Evolutionary conservation across 2,113 vertebrate genomes (phyloP).

Genomic region (Edolisoma coerulescens): DNA sequence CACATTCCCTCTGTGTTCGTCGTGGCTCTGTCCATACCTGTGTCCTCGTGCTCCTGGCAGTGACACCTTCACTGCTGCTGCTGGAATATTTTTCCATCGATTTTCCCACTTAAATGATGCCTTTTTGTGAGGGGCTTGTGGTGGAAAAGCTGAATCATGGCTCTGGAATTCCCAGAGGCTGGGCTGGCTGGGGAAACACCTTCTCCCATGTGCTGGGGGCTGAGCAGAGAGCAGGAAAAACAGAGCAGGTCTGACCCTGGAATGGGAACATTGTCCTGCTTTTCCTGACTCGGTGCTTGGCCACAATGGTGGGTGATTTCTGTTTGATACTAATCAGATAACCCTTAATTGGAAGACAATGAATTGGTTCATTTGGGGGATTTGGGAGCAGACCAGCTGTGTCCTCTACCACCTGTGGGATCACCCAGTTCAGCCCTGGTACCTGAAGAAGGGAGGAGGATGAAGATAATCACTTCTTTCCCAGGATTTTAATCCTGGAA

Average conservation of each 20-base stretch:
- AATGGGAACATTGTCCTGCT: not conserved
- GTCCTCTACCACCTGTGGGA: not conserved
- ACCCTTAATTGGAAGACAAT: not conserved
- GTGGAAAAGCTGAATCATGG: not conserved
- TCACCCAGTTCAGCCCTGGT: too few relatives aligned
- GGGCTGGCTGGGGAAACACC: not conserved
- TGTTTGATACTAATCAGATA: not conserved
- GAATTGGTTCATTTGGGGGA: not conserved
- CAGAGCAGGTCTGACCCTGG: not conserved
- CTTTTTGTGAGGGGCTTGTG: not conserved
- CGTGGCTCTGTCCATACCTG: fast-evolving
- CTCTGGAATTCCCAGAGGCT: not conserved
- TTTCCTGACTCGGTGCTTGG: not conserved
- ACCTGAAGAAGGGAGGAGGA: not conserved
- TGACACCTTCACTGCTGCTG: fast-evolving
- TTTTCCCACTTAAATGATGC: not conserved
- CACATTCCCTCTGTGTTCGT: fast-evolving
- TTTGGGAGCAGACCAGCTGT: not conserved
- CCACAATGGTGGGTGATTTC: not conserved
- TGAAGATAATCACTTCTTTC: too few relatives aligned
- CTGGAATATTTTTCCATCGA: not conserved
- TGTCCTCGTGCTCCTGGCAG: fast-evolving
- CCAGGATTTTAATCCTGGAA: too few relatives aligned
- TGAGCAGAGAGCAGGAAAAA: not conserved
- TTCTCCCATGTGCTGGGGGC: not conserved